These are phyloP conservation scores for Rhizoglyphus robini DNA, from an alignment of 1,140 invertebrate genomes.

Conservation along the genomic window DNA sequence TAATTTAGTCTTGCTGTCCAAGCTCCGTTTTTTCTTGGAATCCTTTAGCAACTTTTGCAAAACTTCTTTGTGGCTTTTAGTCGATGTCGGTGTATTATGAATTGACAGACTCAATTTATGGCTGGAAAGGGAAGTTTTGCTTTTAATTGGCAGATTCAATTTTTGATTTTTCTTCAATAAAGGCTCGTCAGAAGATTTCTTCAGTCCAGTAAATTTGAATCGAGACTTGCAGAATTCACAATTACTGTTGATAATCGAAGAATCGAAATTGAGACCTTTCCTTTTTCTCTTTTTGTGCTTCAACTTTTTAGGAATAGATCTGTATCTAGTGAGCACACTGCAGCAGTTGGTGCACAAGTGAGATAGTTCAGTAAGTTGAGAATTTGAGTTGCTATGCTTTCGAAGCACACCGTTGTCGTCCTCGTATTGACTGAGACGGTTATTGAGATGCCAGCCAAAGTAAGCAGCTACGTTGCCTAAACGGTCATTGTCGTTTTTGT, in stretches of 20 bases:
- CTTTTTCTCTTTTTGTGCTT: neutral
- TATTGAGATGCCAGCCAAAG: constrained; percentile 6
- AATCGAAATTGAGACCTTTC: neutral
- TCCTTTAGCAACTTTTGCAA: neutral
- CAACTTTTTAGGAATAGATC: neutral
- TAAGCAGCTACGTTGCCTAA: constrained; percentile 5
- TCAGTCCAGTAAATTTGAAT: constrained; percentile 1
- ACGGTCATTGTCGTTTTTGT: neutral
- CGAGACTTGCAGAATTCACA: neutral
- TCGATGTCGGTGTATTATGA: neutral
- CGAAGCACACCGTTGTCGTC: neutral
- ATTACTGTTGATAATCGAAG: neutral
- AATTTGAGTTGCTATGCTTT: neutral
- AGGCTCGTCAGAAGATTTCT: neutral
- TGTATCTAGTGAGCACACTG: neutral
- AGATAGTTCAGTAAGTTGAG: neutral
- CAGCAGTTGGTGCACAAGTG: neutral
- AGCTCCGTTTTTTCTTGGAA: constrained; percentile 6
- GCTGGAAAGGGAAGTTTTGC: neutral
- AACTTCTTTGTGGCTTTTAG: neutral
- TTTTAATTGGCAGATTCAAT: neutral
- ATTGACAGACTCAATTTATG: neutral
- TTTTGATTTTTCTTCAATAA: neutral
- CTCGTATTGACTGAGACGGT: neutral
- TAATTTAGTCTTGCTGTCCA: neutral